phyloP scores from a whole-genome alignment of 2,888 invertebrate genomes.

The Aleiodes leptofemur region DNA sequence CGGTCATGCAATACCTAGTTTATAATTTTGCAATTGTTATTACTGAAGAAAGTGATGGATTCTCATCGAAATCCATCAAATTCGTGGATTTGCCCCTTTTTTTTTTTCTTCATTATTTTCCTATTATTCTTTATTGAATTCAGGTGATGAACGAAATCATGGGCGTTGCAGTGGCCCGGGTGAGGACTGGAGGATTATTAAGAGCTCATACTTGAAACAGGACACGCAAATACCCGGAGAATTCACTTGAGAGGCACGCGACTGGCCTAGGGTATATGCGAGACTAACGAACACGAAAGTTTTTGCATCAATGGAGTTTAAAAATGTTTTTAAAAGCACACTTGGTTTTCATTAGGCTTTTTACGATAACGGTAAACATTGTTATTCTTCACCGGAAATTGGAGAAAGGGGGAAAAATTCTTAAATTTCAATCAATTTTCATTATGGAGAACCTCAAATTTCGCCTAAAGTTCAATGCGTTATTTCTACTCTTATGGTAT shows the following conservation, averaged over 20 bases:
- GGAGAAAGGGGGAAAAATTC: not conserved
- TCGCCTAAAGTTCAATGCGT: too few species aligned
- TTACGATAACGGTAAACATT: not conserved
- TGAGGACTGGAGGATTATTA: conserved; percentile 35
- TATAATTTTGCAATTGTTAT: conserved; percentile 5
- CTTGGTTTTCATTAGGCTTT: conserved; percentile 26
- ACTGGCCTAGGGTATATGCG: conserved; percentile 9
- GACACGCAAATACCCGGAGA: conserved; percentile 38
- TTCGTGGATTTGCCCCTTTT: too few species aligned
- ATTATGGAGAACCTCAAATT: not conserved
- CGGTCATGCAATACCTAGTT: conserved; percentile 43
- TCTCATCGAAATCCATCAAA: too few species aligned
- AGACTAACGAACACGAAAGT: conserved; percentile 14
- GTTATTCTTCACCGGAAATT: too few species aligned
- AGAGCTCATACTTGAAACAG: conserved; percentile 35
- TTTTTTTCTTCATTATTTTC: too few species aligned
- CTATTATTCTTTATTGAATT: too few species aligned
- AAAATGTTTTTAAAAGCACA: conserved; percentile 7
- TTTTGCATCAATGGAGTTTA: not conserved
- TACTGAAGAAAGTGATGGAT: not conserved
- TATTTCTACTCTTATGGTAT: too few species aligned
- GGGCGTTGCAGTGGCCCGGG: conserved; percentile 10
- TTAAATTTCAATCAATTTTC: not conserved
- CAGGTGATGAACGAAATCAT: too few species aligned
- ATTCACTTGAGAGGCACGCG: conserved; percentile 37